These are phyloP conservation scores for Hemiscyllium ocellatum DNA, from an alignment of 2,113 vertebrate species.

Conservation along the genomic window DNA sequence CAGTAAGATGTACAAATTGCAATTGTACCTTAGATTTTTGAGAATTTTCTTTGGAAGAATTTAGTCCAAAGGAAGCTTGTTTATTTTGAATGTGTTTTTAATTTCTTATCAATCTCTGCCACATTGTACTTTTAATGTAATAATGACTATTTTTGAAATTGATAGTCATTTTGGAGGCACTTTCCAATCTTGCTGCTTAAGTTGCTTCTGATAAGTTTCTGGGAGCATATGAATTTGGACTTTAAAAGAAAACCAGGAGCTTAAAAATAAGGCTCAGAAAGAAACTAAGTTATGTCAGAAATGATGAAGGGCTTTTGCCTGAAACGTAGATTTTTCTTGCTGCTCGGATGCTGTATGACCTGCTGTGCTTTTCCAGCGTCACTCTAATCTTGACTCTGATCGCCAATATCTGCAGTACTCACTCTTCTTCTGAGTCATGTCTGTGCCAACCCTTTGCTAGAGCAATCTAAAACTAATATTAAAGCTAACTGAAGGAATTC, in stretches of 20 bases:
- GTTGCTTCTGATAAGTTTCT: not conserved
- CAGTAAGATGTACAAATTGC: not conserved
- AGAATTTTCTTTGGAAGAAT: not conserved
- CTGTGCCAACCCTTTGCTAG: not conserved
- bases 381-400: no score
- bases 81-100: not conserved
- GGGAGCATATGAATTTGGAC: not conserved
- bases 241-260: not conserved
- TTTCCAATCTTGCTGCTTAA: not conserved
- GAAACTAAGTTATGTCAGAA: no score
- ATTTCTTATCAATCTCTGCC: not conserved
- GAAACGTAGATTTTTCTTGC: no score
- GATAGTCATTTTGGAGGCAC: not conserved
- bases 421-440: not conserved
- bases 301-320: no score
- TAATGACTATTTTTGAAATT: not conserved
- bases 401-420: no score
- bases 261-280: not conserved
- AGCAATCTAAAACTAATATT: not conserved
- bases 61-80: not conserved
- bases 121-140: not conserved
- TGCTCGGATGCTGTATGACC: no score
- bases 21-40: not conserved
- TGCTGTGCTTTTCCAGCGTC: no score
- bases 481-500: no score